Evolutionary conservation across 2,888 invertebrate species (phyloP), one percentile per base, ranked within the genome.

Genomic region (Metacarcinus magister): DNA sequence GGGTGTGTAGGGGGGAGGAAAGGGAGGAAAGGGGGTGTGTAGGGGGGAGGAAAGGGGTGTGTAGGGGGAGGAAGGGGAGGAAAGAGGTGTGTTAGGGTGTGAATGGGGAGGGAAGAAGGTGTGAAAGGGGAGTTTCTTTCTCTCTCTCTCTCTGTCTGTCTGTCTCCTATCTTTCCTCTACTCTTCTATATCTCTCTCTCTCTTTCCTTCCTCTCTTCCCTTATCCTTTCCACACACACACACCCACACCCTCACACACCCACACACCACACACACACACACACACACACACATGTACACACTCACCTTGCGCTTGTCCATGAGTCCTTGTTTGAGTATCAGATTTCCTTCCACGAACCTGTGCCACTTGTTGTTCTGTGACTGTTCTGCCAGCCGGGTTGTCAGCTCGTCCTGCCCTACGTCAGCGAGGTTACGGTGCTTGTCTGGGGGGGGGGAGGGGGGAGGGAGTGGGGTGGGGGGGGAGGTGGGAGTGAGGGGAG

Each of bases 321-420:
- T 98, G 97, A 99, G 98, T 16, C 99, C 99, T 97, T 99, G 99
- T 98, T 99, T 99, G 94, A 99, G 98, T 97, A 99, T 99, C 95
- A 99, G 98, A 97, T 99, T 99, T 96, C 98, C 98, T 96, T 99
- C 98, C 94, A 99, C 99, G 97, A 99, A 99, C 97, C 98, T 98
- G 97, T 99, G 98, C 98, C 98, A 99, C 97, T 98, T 98, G 97
- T 97, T 98, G 95, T 98, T 98, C 96, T 98, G 98, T 97, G 98
- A 98, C 98, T 99, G 99, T 97, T 98, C 98, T 82, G 99, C 96
- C 46, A 97, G 98, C 94, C 97, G 97, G 48, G 96, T 93, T 8
- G 97, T 94, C 91, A 97, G 97, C 94, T 97, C 97, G 46, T 97
- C 97, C 7, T 97, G 19, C 32, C 93, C 48, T 16, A 96, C 95